phyloP scores from a whole-genome alignment of 2,113 vertebrate genomes.

The Dolichallabes microphthalmus region DNA sequence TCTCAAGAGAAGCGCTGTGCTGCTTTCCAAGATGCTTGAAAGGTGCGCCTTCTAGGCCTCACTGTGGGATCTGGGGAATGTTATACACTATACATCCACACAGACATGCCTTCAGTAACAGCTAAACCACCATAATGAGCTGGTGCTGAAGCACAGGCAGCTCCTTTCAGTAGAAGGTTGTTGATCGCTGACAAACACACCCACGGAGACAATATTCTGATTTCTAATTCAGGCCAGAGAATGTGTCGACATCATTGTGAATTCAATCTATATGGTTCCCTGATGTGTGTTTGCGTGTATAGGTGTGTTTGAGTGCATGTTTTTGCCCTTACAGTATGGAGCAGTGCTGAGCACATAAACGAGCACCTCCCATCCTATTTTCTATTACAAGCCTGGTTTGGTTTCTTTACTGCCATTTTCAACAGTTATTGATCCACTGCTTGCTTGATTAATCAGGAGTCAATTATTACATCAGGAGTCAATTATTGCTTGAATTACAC shows the following conservation, averaged over 20 bases:
- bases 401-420: conserved; percentile 45
- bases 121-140: conserved; percentile 31
- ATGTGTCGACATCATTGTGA: background rate
- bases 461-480: conserved; percentile 51
- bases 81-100: conserved; percentile 22
- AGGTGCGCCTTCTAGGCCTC: conserved; percentile 19
- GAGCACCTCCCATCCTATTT: conserved; percentile 28
- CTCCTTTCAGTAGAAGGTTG: background rate
- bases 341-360: background rate
- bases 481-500: conserved; percentile 50
- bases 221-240: conserved; percentile 6
- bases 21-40: conserved; percentile 15
- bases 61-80: conserved; percentile 19
- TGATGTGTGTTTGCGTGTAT: conserved; percentile 15
- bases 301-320: conserved; percentile 10
- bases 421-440: conserved; percentile 52
- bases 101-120: conserved; percentile 33
- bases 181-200: background rate
- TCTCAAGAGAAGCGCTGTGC: background rate
- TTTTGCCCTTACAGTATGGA: conserved; percentile 12
- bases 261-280: background rate
- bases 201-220: background rate
- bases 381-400: conserved; percentile 43
- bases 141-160: background rate
- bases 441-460: conserved; percentile 54